Evolutionary conservation across 1,140 invertebrate genomes (phyloP).

Genomic region (Panagrolaimus sp.): DNA sequence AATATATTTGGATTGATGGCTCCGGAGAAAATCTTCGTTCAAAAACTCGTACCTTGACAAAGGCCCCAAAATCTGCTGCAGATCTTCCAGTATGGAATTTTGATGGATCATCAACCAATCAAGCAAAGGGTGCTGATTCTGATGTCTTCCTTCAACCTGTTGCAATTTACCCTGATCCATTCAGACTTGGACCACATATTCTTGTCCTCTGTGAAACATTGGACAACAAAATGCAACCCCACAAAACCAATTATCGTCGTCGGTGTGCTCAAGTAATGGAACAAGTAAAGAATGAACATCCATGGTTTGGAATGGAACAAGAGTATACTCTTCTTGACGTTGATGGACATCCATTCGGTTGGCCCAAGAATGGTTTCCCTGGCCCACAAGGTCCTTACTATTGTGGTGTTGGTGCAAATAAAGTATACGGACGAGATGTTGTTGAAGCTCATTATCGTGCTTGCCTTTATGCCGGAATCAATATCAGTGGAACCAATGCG

Average conservation of each 20-base stretch:
- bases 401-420: conserved; percentile 84
- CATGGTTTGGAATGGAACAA: conserved; percentile 91
- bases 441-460: conserved; percentile 74
- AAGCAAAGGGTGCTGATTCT: conserved; percentile 68
- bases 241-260: conserved; percentile 72
- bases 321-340: conserved; percentile 85
- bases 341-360: conserved; percentile 82
- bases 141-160: conserved; percentile 83
- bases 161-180: conserved; percentile 85
- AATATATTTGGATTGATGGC: conserved; percentile 94
- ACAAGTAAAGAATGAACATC: conserved; percentile 67
- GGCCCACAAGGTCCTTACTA: conserved; percentile 89
- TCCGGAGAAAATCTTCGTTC: conserved; percentile 77
- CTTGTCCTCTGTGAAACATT: conserved; percentile 71
- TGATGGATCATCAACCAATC: conserved; percentile 73
- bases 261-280: conserved; percentile 71
- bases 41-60: conserved; percentile 79
- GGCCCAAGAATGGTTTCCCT: conserved; percentile 81
- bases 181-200: conserved; percentile 79
- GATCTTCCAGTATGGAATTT: conserved; percentile 91
- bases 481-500: conserved; percentile 81
- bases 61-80: conserved; percentile 67
- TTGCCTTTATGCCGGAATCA: conserved; percentile 81
- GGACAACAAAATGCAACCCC: conserved; percentile 70
- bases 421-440: conserved; percentile 84